Percentiles rank a stretch among this genome's conserved stretches.
These are phyloP conservation scores for Eudasyphora cyanicolor DNA, from an alignment of 2,888 invertebrate genomes.

Conservation along the genomic window DNA sequence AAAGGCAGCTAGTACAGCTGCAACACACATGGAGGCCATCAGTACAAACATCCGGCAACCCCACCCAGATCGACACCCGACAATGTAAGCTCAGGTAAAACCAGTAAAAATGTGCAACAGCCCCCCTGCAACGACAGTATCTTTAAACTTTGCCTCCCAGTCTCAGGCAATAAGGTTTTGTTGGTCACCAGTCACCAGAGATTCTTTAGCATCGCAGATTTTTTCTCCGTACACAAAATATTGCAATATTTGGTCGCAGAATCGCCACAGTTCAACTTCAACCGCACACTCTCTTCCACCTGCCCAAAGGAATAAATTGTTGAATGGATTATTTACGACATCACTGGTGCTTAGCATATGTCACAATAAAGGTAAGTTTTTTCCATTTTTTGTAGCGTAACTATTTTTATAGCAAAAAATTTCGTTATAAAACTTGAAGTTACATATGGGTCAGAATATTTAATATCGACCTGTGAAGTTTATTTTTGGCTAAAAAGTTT, in stretches of 20 bases:
- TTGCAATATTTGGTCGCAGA: too few relatives aligned
- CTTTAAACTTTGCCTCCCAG: background rate
- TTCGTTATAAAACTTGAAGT: background rate
- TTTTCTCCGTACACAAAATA: too few relatives aligned
- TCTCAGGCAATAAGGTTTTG: background rate
- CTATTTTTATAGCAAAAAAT: background rate
- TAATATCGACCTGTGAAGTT: too few relatives aligned
- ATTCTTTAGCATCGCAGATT: too few relatives aligned
- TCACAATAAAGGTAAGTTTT: constrained; percentile 62
- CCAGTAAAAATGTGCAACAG: too few relatives aligned
- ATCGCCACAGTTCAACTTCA: background rate
- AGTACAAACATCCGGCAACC: background rate
- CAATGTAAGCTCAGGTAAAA: too few relatives aligned
- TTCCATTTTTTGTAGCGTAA: background rate
- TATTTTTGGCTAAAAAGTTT: too few relatives aligned
- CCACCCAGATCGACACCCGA: background rate
- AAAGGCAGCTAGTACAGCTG: background rate
- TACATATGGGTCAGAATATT: too few relatives aligned
- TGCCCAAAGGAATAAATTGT: constrained; percentile 53
- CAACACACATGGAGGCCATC: background rate
- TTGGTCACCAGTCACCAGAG: too few relatives aligned
- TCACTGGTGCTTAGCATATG: constrained; percentile 61
- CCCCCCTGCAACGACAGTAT: background rate
- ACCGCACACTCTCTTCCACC: background rate
- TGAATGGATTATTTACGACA: constrained; percentile 59